Percentiles rank a stretch among this genome's conserved stretches.
These are phyloP conservation scores for Lepidurus couesii DNA, from an alignment of 1,140 invertebrate species.

Conservation along the genomic window DNA sequence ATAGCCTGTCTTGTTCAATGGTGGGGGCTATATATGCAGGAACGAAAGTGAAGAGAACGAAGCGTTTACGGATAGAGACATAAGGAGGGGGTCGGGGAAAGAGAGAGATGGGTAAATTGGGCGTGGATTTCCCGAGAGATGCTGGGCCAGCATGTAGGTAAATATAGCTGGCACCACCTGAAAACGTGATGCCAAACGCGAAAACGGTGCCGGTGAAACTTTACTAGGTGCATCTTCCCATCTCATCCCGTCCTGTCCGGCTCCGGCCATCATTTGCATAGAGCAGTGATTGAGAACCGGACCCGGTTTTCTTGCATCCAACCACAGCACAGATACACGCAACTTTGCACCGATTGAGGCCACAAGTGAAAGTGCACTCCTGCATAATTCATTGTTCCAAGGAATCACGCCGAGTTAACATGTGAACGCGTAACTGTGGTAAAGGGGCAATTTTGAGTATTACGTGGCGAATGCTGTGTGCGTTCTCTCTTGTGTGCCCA, in stretches of 20 bases:
- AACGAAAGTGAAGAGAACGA: neutral
- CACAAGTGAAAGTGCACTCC: neutral
- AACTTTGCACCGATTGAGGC: neutral
- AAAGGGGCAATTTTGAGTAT: neutral
- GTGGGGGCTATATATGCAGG: neutral
- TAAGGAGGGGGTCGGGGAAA: neutral
- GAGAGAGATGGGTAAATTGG: slow-evolving; percentile 5
- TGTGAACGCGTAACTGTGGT: neutral
- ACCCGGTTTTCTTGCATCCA: neutral
- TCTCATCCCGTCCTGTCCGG: neutral
- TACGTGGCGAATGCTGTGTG: neutral
- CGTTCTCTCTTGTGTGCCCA: neutral
- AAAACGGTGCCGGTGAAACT: slow-evolving; percentile 2
- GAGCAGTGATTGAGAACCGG: neutral
- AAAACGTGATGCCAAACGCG: slow-evolving; percentile 18
- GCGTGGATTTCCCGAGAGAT: slow-evolving; percentile 9
- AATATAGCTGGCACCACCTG: slow-evolving; percentile 21
- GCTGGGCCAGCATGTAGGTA: neutral
- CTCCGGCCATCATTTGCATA: neutral
- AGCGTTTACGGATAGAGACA: neutral
- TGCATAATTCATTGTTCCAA: neutral
- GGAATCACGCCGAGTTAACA: neutral
- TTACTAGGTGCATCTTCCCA: neutral
- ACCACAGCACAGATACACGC: neutral
- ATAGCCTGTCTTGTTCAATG: slow-evolving; percentile 13